Evolutionary conservation across 1,140 invertebrate species (phyloP).

Genomic region (Rhopalosiphum maidis): DNA sequence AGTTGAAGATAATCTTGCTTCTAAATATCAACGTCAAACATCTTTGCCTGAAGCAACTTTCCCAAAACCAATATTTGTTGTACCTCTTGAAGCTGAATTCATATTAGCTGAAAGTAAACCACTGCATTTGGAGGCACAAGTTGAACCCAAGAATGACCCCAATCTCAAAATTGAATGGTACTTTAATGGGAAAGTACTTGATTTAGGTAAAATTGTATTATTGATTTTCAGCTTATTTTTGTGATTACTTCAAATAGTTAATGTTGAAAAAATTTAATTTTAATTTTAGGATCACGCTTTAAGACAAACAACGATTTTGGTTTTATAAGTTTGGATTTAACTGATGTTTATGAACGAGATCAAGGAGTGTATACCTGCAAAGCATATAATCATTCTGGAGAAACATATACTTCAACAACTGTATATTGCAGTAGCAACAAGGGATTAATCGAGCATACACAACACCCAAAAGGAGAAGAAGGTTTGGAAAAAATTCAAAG

Average conservation of each 20-base stretch:
- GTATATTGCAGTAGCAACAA: constrained; percentile 83
- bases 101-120: constrained; percentile 88
- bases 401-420: constrained; percentile 90
- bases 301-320: constrained; percentile 91
- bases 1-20: constrained; percentile 77
- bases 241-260: not conserved
- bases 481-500: constrained; percentile 89
- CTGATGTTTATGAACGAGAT: constrained; percentile 89
- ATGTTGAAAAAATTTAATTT: not conserved
- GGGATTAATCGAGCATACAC: constrained; percentile 83
- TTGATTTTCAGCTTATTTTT: not conserved
- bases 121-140: constrained; percentile 89
- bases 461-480: constrained; percentile 92
- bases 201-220: constrained; percentile 68
- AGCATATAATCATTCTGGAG: constrained; percentile 83
- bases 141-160: constrained; percentile 96
- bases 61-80: constrained; percentile 86
- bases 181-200: constrained; percentile 87
- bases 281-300: constrained; percentile 71
- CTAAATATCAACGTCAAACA: constrained; percentile 72
- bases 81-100: constrained; percentile 81
- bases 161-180: constrained; percentile 94
- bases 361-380: constrained; percentile 93
- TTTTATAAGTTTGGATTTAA: constrained; percentile 87
- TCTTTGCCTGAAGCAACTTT: constrained; percentile 77